These are phyloP conservation scores for Aphelocoma californica DNA, from an alignment of 2,797 vertebrate species.

Conservation along the genomic window DNA sequence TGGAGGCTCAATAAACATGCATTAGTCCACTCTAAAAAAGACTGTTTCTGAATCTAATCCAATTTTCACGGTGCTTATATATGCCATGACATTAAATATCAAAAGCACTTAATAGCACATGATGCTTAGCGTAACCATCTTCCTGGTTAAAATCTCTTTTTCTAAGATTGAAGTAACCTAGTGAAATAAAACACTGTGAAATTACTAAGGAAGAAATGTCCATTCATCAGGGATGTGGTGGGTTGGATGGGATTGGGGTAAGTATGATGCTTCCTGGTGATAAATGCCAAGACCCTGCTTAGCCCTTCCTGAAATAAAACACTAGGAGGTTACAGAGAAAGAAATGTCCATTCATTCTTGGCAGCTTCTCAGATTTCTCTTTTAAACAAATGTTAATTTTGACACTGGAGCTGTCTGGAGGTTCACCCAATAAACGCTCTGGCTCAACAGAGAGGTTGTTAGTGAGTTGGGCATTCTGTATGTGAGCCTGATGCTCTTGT, in stretches of 20 bases:
- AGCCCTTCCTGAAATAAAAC: constrained; percentile 18
- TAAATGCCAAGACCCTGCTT: background rate
- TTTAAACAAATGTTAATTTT: constrained; percentile 8
- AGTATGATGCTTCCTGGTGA: background rate
- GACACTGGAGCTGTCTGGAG: background rate
- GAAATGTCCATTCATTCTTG: background rate
- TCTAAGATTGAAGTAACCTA: background rate
- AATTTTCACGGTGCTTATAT: background rate
- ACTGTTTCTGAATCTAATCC: background rate
- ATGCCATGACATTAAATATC: background rate
- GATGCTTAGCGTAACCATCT: background rate
- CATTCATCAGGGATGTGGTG: background rate
- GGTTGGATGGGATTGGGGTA: background rate
- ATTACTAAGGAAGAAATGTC: background rate
- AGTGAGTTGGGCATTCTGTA: rapidly evolving
- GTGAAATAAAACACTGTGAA: background rate
- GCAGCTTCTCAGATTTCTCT: background rate
- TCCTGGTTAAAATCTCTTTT: background rate
- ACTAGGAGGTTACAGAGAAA: background rate
- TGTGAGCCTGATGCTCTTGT: background rate
- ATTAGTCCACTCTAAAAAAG: background rate
- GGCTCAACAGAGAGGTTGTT: background rate
- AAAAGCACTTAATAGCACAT: background rate
- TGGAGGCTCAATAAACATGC: background rate
- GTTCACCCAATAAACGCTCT: background rate